Conservation (phyloP, 2,797 vertebrate species). For the Caiman crocodilus region DNA sequence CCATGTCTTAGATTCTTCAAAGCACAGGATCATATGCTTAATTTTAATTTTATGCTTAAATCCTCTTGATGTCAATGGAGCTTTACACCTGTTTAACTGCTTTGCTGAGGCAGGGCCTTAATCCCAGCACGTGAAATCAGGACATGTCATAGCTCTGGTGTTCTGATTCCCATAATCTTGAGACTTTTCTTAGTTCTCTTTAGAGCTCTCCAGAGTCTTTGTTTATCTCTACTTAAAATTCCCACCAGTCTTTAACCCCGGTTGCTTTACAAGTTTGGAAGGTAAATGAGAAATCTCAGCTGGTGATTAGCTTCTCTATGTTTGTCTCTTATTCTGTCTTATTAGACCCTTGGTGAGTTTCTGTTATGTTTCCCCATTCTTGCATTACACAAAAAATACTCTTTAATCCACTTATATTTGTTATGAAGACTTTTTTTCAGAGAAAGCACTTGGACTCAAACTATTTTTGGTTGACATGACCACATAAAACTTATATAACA, state of each 20-base stretch:
- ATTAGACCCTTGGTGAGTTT: not conserved
- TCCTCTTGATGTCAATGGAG: not conserved
- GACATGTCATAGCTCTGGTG: not conserved
- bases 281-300: not conserved
- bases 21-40: not conserved
- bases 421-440: not conserved
- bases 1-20: not conserved
- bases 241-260: not conserved
- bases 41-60: not conserved
- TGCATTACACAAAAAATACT: not conserved
- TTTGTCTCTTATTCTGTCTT: not conserved
- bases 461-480: not conserved
- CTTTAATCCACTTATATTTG: not conserved
- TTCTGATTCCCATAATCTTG: not conserved
- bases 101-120: not conserved
- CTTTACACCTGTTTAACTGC: not conserved
- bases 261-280: not conserved
- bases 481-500: not conserved
- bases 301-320: not conserved
- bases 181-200: not conserved
- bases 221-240: not conserved
- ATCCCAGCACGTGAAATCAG: not conserved
- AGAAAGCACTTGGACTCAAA: not conserved
- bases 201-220: not conserved
- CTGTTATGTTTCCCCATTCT: not conserved